Evolutionary conservation across 2,113 vertebrate genomes (phyloP).

Genomic region (Labrus mixtus): DNA sequence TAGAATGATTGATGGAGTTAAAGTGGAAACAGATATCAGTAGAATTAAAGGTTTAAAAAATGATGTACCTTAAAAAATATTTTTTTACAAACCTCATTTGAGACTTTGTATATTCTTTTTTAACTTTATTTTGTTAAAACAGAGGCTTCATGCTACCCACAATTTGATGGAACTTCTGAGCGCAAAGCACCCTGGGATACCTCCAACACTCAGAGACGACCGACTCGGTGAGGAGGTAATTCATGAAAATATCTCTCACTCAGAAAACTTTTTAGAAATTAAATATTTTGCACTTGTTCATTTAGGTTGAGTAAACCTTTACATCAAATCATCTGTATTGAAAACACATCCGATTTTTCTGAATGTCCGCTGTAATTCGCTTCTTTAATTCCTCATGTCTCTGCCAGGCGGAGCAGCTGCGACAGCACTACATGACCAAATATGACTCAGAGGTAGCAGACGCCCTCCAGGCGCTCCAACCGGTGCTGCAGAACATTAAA

Average conservation of each 20-base stretch:
- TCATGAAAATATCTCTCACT: background rate
- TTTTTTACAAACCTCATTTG: background rate
- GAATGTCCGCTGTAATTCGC: background rate
- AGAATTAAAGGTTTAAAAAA: background rate
- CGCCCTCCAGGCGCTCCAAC: slow-evolving; percentile 92
- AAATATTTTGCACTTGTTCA: too few relatives aligned
- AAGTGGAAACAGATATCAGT: background rate
- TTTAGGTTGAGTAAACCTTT: too few relatives aligned
- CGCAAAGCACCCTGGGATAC: slow-evolving; percentile 93
- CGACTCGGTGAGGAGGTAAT: slow-evolving; percentile 93
- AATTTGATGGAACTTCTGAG: slow-evolving; percentile 94
- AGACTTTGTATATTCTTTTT: background rate
- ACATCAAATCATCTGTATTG: too few relatives aligned
- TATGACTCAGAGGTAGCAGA: slow-evolving; percentile 95
- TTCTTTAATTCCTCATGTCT: background rate
- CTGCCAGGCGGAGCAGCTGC: slow-evolving; percentile 91
- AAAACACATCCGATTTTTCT: background rate
- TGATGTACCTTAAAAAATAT: too few relatives aligned
- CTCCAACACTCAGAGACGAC: slow-evolving; percentile 93
- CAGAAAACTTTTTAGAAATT: too few relatives aligned
- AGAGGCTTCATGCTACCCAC: slow-evolving; percentile 98
- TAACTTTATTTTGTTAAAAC: slow-evolving; percentile 27
- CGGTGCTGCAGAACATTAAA: slow-evolving; percentile 90
- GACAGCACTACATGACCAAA: slow-evolving; percentile 98
- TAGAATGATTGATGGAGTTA: background rate